These are phyloP conservation scores for Rhinogobio ventralis DNA, from an alignment of 2,797 vertebrate species.

Conservation along the genomic window DNA sequence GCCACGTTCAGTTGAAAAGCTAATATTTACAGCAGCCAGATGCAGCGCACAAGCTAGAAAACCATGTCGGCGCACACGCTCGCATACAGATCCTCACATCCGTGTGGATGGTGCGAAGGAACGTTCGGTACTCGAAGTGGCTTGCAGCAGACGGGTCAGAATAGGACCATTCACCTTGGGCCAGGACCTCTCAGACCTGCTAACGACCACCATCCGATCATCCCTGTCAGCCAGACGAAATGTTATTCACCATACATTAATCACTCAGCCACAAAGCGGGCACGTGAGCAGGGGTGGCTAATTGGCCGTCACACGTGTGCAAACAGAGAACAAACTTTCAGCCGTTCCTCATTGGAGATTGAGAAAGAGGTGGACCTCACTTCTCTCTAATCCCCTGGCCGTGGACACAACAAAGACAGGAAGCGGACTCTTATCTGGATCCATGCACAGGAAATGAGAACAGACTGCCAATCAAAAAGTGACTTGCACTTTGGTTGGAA, in stretches of 20 bases:
- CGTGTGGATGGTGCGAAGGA: constrained; percentile 53
- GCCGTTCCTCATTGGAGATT: constrained; percentile 10
- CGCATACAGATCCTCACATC: constrained; percentile 58
- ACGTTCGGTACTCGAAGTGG: constrained; percentile 27
- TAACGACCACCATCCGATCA: constrained; percentile 53
- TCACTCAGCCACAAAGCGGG: constrained; percentile 51
- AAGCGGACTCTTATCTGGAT: background rate
- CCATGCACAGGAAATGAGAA: background rate
- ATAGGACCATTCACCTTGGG: constrained; percentile 32
- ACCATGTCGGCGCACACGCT: constrained; percentile 57
- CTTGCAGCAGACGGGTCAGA: constrained; percentile 7
- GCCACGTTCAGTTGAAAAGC: constrained; percentile 77
- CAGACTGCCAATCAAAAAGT: background rate
- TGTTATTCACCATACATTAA: constrained; percentile 56
- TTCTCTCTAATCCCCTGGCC: background rate
- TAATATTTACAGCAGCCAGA: constrained; percentile 80
- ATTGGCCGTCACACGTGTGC: background rate
- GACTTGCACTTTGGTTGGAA: background rate
- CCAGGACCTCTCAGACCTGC: constrained; percentile 58
- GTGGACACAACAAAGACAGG: constrained; percentile 13
- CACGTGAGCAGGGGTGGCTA: constrained; percentile 31
- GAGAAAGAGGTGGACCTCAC: background rate
- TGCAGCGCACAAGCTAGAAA: constrained; percentile 65
- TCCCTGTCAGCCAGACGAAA: constrained; percentile 47
- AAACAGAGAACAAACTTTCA: background rate